phyloP scores from a whole-genome alignment of 92 coral and sea anemone genomes.

The Epizoanthus illoricatus region DNA sequence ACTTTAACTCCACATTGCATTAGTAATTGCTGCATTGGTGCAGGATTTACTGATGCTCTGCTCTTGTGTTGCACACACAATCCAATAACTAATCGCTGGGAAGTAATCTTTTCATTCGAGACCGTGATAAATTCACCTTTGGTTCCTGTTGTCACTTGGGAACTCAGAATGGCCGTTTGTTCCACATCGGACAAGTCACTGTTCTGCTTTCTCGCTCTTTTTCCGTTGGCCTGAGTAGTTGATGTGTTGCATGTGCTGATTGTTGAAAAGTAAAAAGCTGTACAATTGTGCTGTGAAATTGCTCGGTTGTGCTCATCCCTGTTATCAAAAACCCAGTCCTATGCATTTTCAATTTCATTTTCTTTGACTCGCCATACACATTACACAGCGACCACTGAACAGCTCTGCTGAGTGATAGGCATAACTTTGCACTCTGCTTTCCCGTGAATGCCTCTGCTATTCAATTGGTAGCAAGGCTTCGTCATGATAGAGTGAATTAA shows the following conservation, averaged over 20 bases:
- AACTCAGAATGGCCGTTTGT: background rate
- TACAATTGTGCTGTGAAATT: constrained; percentile 2
- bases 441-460: background rate
- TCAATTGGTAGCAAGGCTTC: background rate
- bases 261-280: constrained; percentile 2
- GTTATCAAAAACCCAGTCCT: background rate
- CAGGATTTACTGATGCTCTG: constrained; percentile 29
- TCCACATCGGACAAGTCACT: background rate
- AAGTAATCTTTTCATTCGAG: background rate
- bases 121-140: background rate
- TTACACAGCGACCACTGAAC: background rate
- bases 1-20: constrained; percentile 38
- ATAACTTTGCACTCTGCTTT: background rate
- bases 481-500: constrained; percentile 13
- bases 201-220: background rate
- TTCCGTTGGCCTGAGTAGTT: background rate
- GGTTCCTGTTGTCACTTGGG: background rate
- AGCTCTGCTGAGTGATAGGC: constrained; percentile 2
- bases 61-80: constrained; percentile 17
- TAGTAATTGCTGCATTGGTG: constrained; percentile 9
- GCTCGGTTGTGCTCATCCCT: constrained; percentile 9
- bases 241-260: background rate
- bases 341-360: constrained; percentile 7
- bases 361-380: constrained; percentile 5
- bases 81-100: constrained; percentile 41